phyloP scores from a whole-genome alignment of 2,797 vertebrate species.

The Triplophysa bombifrons region DNA sequence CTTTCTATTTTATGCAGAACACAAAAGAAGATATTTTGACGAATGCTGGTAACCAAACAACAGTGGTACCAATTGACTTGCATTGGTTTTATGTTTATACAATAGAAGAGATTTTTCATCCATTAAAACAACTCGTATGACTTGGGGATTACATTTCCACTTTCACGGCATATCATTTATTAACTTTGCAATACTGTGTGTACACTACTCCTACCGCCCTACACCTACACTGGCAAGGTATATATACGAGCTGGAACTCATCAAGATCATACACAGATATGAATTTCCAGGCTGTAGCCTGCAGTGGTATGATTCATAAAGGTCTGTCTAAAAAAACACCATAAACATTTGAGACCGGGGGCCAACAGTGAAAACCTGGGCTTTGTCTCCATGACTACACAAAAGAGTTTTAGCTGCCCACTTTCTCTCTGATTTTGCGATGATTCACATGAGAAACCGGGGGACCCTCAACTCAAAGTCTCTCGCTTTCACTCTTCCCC shows the following conservation, averaged over 20 bases:
- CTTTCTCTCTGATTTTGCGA: constrained; percentile 30
- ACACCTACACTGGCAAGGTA: constrained; percentile 13
- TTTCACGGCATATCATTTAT: not conserved
- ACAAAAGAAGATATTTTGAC: too few species aligned
- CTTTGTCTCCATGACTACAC: constrained; percentile 33
- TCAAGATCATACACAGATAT: not conserved
- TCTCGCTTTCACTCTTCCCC: not conserved
- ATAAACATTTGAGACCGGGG: not conserved
- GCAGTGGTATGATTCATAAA: constrained; percentile 39
- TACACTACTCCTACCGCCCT: not conserved
- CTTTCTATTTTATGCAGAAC: too few species aligned
- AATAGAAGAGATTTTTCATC: too few species aligned
- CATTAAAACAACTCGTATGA: not conserved
- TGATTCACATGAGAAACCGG: constrained; percentile 39
- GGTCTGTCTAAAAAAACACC: constrained; percentile 23
- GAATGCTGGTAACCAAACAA: too few species aligned
- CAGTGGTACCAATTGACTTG: too few species aligned
- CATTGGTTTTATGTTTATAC: too few species aligned
- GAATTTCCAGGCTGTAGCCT: constrained; percentile 11
- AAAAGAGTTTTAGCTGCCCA: constrained; percentile 49
- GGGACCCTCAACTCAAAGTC: not conserved
- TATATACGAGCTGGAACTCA: not conserved
- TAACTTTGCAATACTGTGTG: not conserved
- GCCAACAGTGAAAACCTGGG: constrained; percentile 4
- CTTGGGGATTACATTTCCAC: not conserved